Percentiles rank a stretch among this genome's conserved stretches.
Evolutionary conservation across 2,113 vertebrate species (phyloP).

Genomic region (Arizona elegans): DNA sequence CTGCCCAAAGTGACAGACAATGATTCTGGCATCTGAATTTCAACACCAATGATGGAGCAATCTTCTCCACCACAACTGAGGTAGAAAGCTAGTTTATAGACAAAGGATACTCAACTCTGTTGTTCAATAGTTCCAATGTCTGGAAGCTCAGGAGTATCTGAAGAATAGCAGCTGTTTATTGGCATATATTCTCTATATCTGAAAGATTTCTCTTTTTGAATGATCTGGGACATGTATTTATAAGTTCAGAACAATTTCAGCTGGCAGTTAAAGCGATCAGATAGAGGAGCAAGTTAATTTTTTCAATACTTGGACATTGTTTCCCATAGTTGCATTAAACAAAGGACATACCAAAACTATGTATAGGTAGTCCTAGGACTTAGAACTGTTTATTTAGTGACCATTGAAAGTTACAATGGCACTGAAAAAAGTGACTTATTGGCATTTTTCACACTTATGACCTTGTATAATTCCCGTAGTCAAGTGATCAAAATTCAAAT

Average conservation of each 20-base stretch:
- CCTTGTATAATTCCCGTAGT: not conserved
- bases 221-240: not conserved
- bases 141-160: not conserved
- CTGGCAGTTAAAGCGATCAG: not conserved
- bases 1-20: not conserved
- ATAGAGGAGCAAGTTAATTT: not conserved
- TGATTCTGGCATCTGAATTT: not conserved
- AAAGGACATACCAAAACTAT: not conserved
- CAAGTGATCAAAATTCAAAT: not conserved
- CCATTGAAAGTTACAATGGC: not conserved
- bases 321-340: not conserved
- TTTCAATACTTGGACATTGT: not conserved
- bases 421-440: not conserved
- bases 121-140: not conserved
- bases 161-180: not conserved
- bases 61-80: not conserved
- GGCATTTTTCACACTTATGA: not conserved
- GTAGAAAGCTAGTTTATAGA: not conserved
- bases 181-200: not conserved
- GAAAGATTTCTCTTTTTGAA: not conserved
- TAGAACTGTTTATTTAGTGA: not conserved
- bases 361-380: not conserved
- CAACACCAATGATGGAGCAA: not conserved
- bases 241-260: not conserved
- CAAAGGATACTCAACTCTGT: not conserved